Evolutionary conservation across 2,113 vertebrate genomes (phyloP), one percentile per base, ranked within the genome.

Genomic region (Tragelaphus buxtoni): DNA sequence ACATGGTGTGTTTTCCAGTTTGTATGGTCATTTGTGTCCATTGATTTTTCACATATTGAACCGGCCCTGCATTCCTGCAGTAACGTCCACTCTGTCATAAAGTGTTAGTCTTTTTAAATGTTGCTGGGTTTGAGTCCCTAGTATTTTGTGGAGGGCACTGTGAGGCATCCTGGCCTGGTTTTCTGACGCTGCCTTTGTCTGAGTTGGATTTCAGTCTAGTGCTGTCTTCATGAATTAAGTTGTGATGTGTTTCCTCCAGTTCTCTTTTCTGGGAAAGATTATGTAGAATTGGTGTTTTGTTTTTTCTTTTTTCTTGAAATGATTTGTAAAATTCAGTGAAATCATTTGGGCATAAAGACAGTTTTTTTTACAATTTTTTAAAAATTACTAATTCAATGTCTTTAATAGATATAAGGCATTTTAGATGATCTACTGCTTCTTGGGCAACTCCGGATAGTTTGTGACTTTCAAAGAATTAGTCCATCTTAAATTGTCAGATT

Each of bases 1-100:
- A 4, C 45, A n/a, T 14, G 7, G 17, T 10, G 4, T 72, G 1
- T 24, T 42, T 58, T 5, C 32, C 20, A 6, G 12, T 69, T 72
- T 49, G 10, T 11, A 0, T 7, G 24, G 8, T 30, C 5, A 0
- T 51, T 84, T 69, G 14, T 1, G 0, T 55, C 58, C 0, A 1
- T 2, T 10, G 5, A 7, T 20, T 60, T 84, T 79, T 63, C 17
- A 1, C 18, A 26, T n/a, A 17, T 17, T 11, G 2, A 82, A 16
- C 60, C 84, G 5, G 20, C 55, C n/a, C 56, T 65, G 60, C 35
- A 1, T 72, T 77, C 58, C 82, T n/a, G 1, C 53, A 12, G 35
- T 7, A 4, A 60, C 28, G 4, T 14, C 30, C 45, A 14, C 5
- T 18, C 26, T 28, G 2, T 22, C 2, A 0, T 1, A 12, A 17